Evolutionary conservation across 1,140 invertebrate species (phyloP).

Genomic region (Apolygus lucorum): DNA sequence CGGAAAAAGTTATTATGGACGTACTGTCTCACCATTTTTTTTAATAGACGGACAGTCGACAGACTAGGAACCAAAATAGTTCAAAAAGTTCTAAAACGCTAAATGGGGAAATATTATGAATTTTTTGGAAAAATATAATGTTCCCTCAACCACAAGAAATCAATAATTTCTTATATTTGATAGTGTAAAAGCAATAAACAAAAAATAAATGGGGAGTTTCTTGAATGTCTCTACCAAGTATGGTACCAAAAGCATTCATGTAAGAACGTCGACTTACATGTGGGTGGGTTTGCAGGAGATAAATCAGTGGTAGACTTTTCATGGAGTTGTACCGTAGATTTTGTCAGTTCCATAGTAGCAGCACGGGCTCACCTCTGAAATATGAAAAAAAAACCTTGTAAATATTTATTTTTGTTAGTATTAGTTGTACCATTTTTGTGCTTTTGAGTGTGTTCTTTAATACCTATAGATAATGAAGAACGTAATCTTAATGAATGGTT

Average conservation of each 20-base stretch:
- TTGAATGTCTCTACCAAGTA: no score
- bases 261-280: background rate
- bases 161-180: background rate
- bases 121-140: background rate
- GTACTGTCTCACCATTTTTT: no score
- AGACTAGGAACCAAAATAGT: no score
- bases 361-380: background rate
- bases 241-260: background rate
- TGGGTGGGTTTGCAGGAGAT: background rate
- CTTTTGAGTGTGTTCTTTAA: no score
- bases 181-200: background rate
- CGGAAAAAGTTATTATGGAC: no score
- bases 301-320: background rate
- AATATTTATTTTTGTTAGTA: no score
- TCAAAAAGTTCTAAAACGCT: no score
- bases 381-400: background rate
- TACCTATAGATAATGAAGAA: background rate
- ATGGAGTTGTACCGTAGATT: background rate
- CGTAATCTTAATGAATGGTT: background rate
- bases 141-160: no score
- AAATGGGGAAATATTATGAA: background rate
- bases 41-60: no score
- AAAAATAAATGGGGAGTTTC: no score
- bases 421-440: no score
- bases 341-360: background rate